Base-by-base conservation (phyloP, 1,140 invertebrate species). In the Paraescarpia echinospica region DNA sequence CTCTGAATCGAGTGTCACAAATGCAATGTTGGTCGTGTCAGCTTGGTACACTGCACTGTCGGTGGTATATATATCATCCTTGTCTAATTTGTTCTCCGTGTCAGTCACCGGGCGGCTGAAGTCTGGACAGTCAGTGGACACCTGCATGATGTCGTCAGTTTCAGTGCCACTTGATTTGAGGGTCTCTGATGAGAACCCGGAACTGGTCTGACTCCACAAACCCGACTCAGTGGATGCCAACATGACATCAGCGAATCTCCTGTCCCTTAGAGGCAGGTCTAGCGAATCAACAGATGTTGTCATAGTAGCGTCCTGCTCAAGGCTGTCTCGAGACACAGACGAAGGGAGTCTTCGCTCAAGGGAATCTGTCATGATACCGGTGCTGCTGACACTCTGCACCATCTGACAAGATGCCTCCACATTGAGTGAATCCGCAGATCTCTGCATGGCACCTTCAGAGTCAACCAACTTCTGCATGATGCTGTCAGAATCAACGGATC, bases 361-460 rank as follows among this genome's bases (percentile, higher is more conserved):
- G 9, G 59, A 77, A 77, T 77, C 59, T 91, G 94, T 94, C 94
- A 95, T 94, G n/a, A 93, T 93, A 92, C 93, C 94, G n/a, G 93
- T 93, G n/a, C 89, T 91, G 0, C 92, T 94, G 91, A 35, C 8
- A 90, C 89, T 90, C 89, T 90, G 33, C 18, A 34, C 92, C 27
- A 92, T n/a, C 93, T 93, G 93, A 35, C 94, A 94, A 9, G 94
- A 92, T 14, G 93, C 93, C 91, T 95, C 96, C 0, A 97, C 89
- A 93, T 97, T 97, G 31, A 97, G 94, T 0, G 97, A 97, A 94
- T 97, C 97, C 4, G 97, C 97, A 77, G 97, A 97, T 0, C 97
- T 96, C 77, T 97, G 93, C 95, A 95, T 95, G 6, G 93, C 91
- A 89, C 93, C 94, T 35, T 94, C 94, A 34, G 34, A 89, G 34